Evolutionary conservation across 2,797 vertebrate genomes (phyloP), one percentile per base, ranked within the genome.

Genomic region (Artibeus jamaicensis): DNA sequence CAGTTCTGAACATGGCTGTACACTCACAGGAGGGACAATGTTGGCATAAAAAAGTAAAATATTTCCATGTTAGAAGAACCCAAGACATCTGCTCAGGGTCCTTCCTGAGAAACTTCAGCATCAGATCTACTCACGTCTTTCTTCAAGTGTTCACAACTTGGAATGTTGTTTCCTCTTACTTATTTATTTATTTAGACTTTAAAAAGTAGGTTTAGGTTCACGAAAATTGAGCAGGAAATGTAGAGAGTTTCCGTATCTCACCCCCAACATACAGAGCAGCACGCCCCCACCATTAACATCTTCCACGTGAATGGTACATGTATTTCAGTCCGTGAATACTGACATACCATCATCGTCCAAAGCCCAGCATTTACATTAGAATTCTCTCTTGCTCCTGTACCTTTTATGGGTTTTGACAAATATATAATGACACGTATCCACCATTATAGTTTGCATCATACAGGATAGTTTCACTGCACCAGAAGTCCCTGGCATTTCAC

Each of bases 161-260:
- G n/a, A 55, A 86, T 83, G 8, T 24, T 70, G 16, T 59, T 73
- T 89, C 44, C 48, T 85, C 12, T 57, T 39, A 42, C 12, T 57
- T 46, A 42, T 81, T 95, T 89, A 65, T 81, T 95, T 89, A 67
- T 78, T 22, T 88, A 37, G 29, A 18, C n/a, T 89, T 42, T 73
- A 39, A 16, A 42, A 34, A 86, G 48, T 6, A 70, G 14, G 86
- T 89, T 82, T 86, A 82, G 44, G 29, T 65, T 77, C 32, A 73
- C 19, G 83, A 82, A 84, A 86, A 55, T 59, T 86, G 39, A 88
- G 29, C 37, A 62, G n/a, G 83, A 89, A 53, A 39, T 88, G 32
- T 6, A 65, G 62, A 77, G 39, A 42, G 32, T 71, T 82, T 29
- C n/a, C 32, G 15, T 55, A 22, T 55, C 5, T 6, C 26, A 16